Percentiles rank a stretch among this genome's conserved stretches.
Conservation (phyloP, 2,113 vertebrate genomes). For the Pelobates fuscus region DNA sequence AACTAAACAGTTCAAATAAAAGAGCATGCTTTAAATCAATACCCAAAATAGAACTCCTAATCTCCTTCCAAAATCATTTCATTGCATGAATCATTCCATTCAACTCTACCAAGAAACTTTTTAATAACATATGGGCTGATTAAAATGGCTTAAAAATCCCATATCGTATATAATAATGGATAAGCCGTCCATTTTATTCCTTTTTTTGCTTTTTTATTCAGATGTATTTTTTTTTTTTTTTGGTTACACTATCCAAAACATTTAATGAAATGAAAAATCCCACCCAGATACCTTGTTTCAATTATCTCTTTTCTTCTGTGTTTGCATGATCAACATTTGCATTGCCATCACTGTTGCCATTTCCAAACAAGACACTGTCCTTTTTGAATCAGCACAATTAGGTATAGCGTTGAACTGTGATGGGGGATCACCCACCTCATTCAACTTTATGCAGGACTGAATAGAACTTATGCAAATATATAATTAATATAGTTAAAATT, state of each 20-base stretch:
- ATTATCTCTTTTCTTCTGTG: constrained; percentile 76
- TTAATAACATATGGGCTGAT: constrained; percentile 44
- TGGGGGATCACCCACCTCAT: constrained; percentile 4
- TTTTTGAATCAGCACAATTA: constrained; percentile 53
- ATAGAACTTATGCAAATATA: too few species aligned
- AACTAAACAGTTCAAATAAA: neutral
- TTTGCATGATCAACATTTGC: constrained; percentile 66
- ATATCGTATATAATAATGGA: constrained; percentile 41
- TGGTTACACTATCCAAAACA: constrained; percentile 30
- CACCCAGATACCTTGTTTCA: constrained; percentile 66
- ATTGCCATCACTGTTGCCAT: constrained; percentile 65
- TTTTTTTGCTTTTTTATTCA: constrained; percentile 28
- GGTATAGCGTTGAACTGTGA: constrained; percentile 24
- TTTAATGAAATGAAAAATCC: constrained; percentile 64
- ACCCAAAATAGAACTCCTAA: neutral
- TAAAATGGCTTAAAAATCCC: constrained; percentile 33
- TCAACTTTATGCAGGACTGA: too few species aligned
- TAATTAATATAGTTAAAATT: too few species aligned
- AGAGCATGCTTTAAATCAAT: constrained; percentile 48
- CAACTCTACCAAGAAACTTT: neutral
- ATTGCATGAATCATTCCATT: constrained; percentile 21
- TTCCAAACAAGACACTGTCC: constrained; percentile 57
- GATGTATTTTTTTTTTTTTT: constrained; percentile 39
- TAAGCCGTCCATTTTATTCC: constrained; percentile 45
- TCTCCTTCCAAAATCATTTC: constrained; percentile 8